phyloP scores from a whole-genome alignment of 2,888 invertebrate species.

The Desoria tigrina region DNA sequence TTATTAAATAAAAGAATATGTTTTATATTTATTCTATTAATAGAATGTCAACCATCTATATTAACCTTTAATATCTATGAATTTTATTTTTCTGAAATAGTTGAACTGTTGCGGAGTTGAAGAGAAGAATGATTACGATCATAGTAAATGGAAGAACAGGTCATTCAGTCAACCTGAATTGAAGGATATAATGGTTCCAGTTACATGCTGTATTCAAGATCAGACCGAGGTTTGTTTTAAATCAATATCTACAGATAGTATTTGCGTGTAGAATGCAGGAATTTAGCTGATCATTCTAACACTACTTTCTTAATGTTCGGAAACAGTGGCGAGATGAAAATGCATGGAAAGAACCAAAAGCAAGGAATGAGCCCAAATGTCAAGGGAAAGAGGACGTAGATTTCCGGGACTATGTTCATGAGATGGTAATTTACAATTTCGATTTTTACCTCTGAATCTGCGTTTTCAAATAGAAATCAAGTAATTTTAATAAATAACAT shows the following conservation, averaged over 20 bases:
- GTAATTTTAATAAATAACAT: not conserved
- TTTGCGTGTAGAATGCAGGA: too few species aligned
- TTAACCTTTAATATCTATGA: too few species aligned
- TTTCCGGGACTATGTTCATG: slow-evolving; percentile 56
- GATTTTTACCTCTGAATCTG: too few species aligned
- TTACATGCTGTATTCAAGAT: slow-evolving; percentile 54
- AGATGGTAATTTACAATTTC: too few species aligned
- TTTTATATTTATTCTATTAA: too few species aligned
- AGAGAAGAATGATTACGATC: slow-evolving; percentile 58
- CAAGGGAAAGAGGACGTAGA: slow-evolving; percentile 58
- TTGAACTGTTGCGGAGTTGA: slow-evolving; percentile 59
- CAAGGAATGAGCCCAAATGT: slow-evolving; percentile 51
- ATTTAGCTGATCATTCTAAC: too few species aligned
- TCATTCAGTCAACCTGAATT: slow-evolving; percentile 54
- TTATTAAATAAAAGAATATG: too few species aligned
- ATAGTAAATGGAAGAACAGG: slow-evolving; percentile 59
- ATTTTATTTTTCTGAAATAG: slow-evolving; percentile 29
- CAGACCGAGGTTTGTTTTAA: slow-evolving; percentile 30
- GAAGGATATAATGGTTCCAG: slow-evolving; percentile 47
- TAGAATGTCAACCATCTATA: too few species aligned
- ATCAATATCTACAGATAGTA: too few species aligned
- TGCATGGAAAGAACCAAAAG: slow-evolving; percentile 54
- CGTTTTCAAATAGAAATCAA: too few species aligned
- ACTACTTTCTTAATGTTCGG: not conserved
- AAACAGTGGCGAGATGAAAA: slow-evolving; percentile 48